Evolutionary conservation across 2,113 vertebrate genomes (phyloP).

Genomic region (Perca fluviatilis): DNA sequence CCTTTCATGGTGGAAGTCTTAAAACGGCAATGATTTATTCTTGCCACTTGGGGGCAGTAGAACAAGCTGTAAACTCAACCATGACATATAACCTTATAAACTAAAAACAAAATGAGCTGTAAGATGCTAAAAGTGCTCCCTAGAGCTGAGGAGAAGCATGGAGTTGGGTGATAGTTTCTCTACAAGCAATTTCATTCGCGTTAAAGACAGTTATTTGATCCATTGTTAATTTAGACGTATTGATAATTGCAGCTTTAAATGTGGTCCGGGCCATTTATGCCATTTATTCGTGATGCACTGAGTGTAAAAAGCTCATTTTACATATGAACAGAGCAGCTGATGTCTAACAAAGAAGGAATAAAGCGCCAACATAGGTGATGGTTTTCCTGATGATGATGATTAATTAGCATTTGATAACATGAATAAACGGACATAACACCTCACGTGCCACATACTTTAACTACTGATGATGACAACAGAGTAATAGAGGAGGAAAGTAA

Average conservation of each 20-base stretch:
- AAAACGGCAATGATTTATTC: neutral
- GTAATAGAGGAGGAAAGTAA: neutral
- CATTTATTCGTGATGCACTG: neutral
- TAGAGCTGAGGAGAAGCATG: neutral
- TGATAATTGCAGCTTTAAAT: neutral
- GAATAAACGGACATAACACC: slow-evolving; percentile 13
- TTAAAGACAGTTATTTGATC: neutral
- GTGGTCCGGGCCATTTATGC: neutral
- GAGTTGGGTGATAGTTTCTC: neutral
- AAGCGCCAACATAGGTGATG: neutral
- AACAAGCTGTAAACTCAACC: neutral
- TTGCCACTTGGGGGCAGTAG: neutral
- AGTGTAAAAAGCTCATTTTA: neutral
- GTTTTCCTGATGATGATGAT: slow-evolving; percentile 19
- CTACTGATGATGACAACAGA: slow-evolving; percentile 18
- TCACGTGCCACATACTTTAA: neutral
- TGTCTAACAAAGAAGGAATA: neutral
- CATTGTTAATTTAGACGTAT: neutral
- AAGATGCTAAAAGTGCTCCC: neutral
- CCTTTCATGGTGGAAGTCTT: neutral
- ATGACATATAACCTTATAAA: neutral
- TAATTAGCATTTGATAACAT: neutral
- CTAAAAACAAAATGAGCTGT: neutral
- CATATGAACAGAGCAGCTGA: slow-evolving; percentile 1
- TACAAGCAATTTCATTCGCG: neutral